Evolutionary conservation across 2,888 invertebrate genomes (phyloP).

Genomic region (Drosophila glabriapex): DNA sequence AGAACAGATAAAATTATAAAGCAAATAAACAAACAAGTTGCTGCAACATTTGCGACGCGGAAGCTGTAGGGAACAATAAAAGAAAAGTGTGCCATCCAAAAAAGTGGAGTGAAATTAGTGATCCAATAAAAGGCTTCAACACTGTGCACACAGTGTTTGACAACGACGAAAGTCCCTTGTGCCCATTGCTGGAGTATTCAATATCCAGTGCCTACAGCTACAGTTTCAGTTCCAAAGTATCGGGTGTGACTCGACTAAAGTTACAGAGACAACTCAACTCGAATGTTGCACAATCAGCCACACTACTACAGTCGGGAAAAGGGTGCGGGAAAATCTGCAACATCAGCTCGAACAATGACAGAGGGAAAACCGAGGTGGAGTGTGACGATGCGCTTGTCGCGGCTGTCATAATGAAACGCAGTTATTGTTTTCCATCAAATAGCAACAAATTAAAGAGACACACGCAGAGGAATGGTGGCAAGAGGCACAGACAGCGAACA

Average conservation of each 20-base stretch:
- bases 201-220: conserved; percentile 1
- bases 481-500: conserved; percentile 19
- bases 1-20: conserved; percentile 30
- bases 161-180: conserved; percentile 22
- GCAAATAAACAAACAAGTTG: conserved; percentile 65
- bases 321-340: conserved; percentile 49
- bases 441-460: conserved; percentile 52
- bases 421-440: conserved; percentile 59
- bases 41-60: conserved; percentile 58
- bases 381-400: conserved; percentile 9
- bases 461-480: conserved; percentile 6
- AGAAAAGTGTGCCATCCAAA: conserved; percentile 33
- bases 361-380: conserved; percentile 24
- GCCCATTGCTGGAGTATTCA: conserved; percentile 54
- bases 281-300: conserved; percentile 63
- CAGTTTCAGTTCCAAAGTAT: neutral
- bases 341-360: conserved; percentile 36
- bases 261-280: conserved; percentile 32
- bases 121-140: conserved; percentile 25
- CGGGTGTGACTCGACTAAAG: conserved; percentile 44
- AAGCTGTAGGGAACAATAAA: conserved; percentile 49
- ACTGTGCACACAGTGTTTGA: conserved; percentile 6
- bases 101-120: conserved; percentile 19
- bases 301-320: conserved; percentile 13
- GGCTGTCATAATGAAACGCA: conserved; percentile 60